Evolutionary conservation across 2,888 invertebrate species (phyloP), one percentile per base, ranked within the genome.

Genomic region (Itoplectis maculator): DNA sequence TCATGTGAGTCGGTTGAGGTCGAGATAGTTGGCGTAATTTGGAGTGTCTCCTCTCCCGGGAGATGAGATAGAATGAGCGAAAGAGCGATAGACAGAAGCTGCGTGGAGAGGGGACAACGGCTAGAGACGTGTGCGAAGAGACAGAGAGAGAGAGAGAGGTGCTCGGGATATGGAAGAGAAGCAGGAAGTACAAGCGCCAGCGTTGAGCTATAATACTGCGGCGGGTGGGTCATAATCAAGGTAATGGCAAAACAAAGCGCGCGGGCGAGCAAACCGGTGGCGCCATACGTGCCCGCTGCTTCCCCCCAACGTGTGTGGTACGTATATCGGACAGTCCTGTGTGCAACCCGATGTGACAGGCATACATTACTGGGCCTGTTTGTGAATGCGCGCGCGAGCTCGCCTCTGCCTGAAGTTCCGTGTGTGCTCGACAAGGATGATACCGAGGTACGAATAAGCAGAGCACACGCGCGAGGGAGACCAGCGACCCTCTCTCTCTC

Each of bases 181-280:
- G 2, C 23, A 54, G 54, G 54, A 23, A 23, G 23, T 54, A 54
- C 13, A n/a, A 63, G 68, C 51, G 54, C 45, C 72, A 47, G 42
- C 13, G 42, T 42, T 42, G 42, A 42, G 45, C 45, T 45, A 13
- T 45, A 45, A 45, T 45, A n/a, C n/a, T 13, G 11, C 20, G 40
- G 11, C 20, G 40, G 51, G 74, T 81, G 79, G 81, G 81, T 87
- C 84, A 87, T 88, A 88, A 87, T 88, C 86, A 87, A 86, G 85
- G 84, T 88, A 88, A 88, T 86, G 87, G 85, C 81, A 82, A 87
- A 88, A 88, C 88, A 88, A 87, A 88, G 86, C 77, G 85, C 63
- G 80, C 65, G 61, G 69, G 66, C 42, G 40, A 68, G 42, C 61
- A 73, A 51, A 74, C 82, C 49, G 70, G 56, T 20, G 72, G 79